Percentiles rank a stretch among this genome's conserved stretches.
These are phyloP conservation scores for Circaetus gallicus DNA, from an alignment of 2,113 vertebrate genomes.

Conservation along the genomic window DNA sequence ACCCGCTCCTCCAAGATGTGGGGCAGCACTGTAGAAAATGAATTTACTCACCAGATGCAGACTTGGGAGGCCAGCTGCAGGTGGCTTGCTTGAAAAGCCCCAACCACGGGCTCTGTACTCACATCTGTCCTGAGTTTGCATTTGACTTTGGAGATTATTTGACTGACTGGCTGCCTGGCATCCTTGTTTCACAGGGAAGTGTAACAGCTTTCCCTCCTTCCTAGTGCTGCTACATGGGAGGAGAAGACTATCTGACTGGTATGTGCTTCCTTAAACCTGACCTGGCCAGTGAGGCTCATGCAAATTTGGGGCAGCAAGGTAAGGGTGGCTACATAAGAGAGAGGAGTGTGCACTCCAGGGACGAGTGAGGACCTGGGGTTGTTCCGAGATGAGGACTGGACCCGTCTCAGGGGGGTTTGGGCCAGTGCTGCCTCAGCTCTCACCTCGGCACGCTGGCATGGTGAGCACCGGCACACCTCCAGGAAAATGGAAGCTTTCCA, in stretches of 20 bases:
- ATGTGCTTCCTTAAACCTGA: neutral
- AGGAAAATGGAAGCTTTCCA: neutral
- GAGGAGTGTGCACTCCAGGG: accelerated
- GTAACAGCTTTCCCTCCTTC: neutral
- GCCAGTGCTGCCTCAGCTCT: neutral
- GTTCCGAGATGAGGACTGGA: neutral
- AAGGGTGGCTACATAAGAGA: neutral
- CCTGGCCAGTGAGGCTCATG: neutral
- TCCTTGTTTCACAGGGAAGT: neutral
- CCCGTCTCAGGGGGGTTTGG: neutral
- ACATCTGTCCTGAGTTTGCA: accelerated
- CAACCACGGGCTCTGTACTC: accelerated
- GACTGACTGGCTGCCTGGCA: neutral
- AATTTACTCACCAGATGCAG: neutral
- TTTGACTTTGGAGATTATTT: neutral
- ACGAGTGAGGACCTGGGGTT: too few relatives aligned
- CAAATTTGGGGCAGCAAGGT: neutral
- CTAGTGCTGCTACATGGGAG: neutral
- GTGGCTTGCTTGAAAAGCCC: neutral
- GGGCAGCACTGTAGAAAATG: neutral
- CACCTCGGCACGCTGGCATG: accelerated
- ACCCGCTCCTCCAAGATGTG: too few relatives aligned
- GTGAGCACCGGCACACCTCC: accelerated
- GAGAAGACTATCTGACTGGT: neutral
- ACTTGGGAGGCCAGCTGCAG: neutral